Base-by-base conservation (phyloP, 1,140 invertebrate species). In the Drosophila trapezifrons region DNA sequence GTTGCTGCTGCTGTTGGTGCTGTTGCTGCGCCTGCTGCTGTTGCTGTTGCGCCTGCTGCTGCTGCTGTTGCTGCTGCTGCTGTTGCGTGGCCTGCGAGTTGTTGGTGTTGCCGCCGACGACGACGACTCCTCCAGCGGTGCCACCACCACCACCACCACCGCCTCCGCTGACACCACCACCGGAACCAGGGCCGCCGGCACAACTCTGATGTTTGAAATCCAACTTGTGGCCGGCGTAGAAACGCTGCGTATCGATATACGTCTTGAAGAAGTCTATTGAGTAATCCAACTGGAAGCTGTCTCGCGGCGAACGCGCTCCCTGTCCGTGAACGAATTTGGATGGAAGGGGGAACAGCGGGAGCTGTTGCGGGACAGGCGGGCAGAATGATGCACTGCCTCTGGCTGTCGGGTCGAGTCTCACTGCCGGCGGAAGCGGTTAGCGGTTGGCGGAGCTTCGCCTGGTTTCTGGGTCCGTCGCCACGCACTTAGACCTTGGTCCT, bases 121-220 rank as follows among this genome's bases (percentile, higher is more conserved):
- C 90, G 59, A 81, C 91, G 58, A 92, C 83, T 65, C 78, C 86
- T 80, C 85, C 87, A 84, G 84, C 91, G 86, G 90, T 75, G 92
- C 92, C 91, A 35, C 80, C 84, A 71, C 62, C 82, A 69, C 77
- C 90, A 85, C 79, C 73, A 59, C 77, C 78, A 79, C 84, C 91
- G 76, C 86, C 81, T 90, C 92, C 92, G 92, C 92, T 87, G 67
- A 59, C 84, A 78, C 67, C 91, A 83, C 80, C 91, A 91, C 91
- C 82, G 70, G 83, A 83, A 85, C 89, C 92, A 89, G 91, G 90
- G 93, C 93, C 92, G 93, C 92, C 91, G 91, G 91, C 91, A 85
- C 90, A 91, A 89, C 83, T 91, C 70, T 92, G 91, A 82, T 92
- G 91, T 92, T 94, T 94, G 93, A 94, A 94, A 93, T 94, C 93